phyloP scores from a whole-genome alignment of 2,888 invertebrate genomes.

The Dryocosmus kuriphilus region DNA sequence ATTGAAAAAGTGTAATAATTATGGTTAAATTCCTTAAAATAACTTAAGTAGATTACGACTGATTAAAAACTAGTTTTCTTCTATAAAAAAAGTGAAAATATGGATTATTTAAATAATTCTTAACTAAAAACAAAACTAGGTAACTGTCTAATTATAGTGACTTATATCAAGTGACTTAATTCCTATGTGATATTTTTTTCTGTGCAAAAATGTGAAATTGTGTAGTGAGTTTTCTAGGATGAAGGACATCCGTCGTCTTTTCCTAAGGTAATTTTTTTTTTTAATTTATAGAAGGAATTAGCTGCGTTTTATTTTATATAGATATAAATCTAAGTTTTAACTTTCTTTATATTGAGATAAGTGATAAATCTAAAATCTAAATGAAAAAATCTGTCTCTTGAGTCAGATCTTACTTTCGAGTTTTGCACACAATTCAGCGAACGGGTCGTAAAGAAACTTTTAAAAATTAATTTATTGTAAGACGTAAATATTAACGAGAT shows the following conservation, averaged over 20 bases:
- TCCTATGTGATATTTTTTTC: background rate
- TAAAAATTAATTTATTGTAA: background rate
- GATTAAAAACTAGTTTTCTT: background rate
- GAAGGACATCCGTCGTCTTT: conserved; percentile 59
- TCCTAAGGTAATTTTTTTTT: conserved; percentile 59
- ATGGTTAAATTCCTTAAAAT: background rate
- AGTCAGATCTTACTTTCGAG: background rate
- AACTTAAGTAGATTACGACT: background rate
- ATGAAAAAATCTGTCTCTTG: background rate
- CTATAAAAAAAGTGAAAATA: background rate
- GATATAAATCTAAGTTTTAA: no score
- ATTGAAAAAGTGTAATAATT: no score
- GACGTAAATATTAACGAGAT: background rate
- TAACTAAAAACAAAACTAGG: background rate
- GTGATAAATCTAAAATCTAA: background rate
- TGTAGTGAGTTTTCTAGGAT: conserved; percentile 50
- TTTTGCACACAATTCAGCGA: background rate
- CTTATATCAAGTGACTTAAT: background rate
- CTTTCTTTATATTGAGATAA: background rate
- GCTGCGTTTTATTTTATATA: no score
- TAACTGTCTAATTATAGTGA: background rate
- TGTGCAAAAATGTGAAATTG: conserved; percentile 37
- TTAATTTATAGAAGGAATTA: no score
- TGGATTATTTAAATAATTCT: background rate
- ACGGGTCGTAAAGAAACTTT: background rate